Evolutionary conservation across 2,797 vertebrate genomes (phyloP), one percentile per base, ranked within the genome.

Genomic region (Sebastolobus altivelis): DNA sequence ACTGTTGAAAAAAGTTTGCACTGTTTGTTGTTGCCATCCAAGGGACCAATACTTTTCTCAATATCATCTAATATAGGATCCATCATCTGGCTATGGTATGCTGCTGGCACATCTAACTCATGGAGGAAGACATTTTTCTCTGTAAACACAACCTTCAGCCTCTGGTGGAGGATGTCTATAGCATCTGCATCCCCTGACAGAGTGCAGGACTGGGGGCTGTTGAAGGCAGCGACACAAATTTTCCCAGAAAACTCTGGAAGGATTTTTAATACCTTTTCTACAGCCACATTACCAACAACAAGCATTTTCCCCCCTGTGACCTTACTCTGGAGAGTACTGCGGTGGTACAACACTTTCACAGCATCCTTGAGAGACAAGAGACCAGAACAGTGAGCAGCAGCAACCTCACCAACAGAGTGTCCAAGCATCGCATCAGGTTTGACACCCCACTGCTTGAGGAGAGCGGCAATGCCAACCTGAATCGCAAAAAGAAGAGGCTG

Each of bases 21-120:
- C 49, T 93, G 89, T 52, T 90, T 81, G 20, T 76, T 61, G 37
- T 88, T 88, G 4, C 33, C 70, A 18, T 77, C 52, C 72, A 98
- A 75, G 33, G 59, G 9, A 3, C 85, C 82, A 61, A 97, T 87
- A 8, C 11, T 90, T 46, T 90, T 82, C 74, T 95, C 92, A 67
- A 97, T 61, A 27, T 95, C 91, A 1, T 72, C 46, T 1, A 97
- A 59, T 75, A 98, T 95, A 59, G 91, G 87, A 80, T 98, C 96
- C 97, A 98, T 97, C 92, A 97, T 93, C 22, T 95, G 93, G 85
- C 97, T 97, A 78, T 98, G 97, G 80, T 97, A 98, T 0, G 97
- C 97, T 80, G 89, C 93, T 49, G 96, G 94, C 25, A 97, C 95
- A 77, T 96, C 93, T 86, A 98, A 89, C 61, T 94, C 40, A 69